Percentiles rank a stretch among this genome's conserved stretches.
These are phyloP conservation scores for Rhagophthalmus giganteus DNA, from an alignment of 2,888 invertebrate genomes.

Conservation along the genomic window DNA sequence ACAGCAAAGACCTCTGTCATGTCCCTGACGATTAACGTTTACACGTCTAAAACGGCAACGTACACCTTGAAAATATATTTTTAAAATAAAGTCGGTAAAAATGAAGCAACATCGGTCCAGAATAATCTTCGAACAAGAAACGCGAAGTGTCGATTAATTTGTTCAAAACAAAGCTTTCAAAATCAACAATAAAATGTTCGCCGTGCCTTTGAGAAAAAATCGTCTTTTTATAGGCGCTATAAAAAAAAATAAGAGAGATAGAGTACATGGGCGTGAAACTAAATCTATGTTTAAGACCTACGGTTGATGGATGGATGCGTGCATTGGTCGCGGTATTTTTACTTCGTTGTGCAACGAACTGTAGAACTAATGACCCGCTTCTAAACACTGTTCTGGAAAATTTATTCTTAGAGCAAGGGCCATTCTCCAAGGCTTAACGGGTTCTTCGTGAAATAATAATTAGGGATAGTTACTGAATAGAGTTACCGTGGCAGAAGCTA, in stretches of 20 bases:
- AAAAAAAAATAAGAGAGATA: background rate
- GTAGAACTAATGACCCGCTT: constrained; percentile 35
- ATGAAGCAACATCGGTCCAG: no score
- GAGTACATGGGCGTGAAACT: constrained; percentile 13
- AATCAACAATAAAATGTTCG: background rate
- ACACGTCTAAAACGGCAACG: no score
- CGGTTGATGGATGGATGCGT: constrained; percentile 23
- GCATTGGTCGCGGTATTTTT: constrained; percentile 36
- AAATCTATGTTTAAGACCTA: constrained; percentile 13
- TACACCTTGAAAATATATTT: no score
- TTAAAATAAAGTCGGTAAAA: no score
- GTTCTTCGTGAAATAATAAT: constrained; percentile 6
- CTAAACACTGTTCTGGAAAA: constrained; percentile 12
- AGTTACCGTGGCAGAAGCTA: no score
- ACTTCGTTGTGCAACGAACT: constrained; percentile 34
- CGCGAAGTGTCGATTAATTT: background rate
- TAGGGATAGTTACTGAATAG: background rate
- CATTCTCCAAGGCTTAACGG: constrained; percentile 2
- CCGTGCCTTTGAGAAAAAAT: background rate
- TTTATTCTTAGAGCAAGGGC: constrained; percentile 8
- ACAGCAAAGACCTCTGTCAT: no score
- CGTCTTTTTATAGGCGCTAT: background rate
- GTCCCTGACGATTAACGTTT: no score
- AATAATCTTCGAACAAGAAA: no score
- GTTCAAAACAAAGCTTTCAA: background rate